These are phyloP conservation scores for Ormyrus nitidulus DNA, from an alignment of 2,888 invertebrate species.

Conservation along the genomic window DNA sequence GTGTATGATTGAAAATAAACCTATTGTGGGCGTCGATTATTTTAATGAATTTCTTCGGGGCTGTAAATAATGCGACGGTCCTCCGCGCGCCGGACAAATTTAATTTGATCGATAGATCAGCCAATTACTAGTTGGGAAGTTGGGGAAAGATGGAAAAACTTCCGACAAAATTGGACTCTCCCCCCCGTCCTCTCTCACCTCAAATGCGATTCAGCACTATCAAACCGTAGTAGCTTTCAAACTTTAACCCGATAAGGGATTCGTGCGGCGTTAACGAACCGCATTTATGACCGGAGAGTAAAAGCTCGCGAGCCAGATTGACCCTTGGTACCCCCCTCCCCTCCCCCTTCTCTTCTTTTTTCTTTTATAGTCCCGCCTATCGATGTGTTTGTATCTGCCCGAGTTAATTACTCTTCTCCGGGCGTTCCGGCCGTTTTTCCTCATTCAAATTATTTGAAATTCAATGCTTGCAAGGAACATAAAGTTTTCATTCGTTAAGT, in stretches of 20 bases:
- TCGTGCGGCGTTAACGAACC: conserved; percentile 8
- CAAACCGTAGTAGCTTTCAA: conserved; percentile 15
- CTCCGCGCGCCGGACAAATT: conserved; percentile 16
- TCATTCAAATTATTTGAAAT: too few species aligned
- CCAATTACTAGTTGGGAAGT: conserved; percentile 26
- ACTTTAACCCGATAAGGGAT: conserved; percentile 14
- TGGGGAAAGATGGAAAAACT: conserved; percentile 43
- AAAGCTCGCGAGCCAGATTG: background rate
- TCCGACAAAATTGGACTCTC: conserved; percentile 29
- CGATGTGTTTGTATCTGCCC: too few species aligned
- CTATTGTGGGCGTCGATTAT: conserved; percentile 25
- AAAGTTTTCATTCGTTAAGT: too few species aligned
- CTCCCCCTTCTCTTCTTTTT: too few species aligned
- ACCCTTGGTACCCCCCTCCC: too few species aligned
- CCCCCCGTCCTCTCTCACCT: background rate
- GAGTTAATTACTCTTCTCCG: too few species aligned
- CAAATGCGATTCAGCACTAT: conserved; percentile 18
- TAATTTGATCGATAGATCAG: conserved; percentile 51
- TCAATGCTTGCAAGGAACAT: too few species aligned
- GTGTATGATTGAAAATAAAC: conserved; percentile 34
- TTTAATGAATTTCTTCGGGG: conserved; percentile 32
- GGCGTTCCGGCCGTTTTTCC: too few species aligned
- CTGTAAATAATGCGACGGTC: conserved; percentile 18
- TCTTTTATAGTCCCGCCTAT: too few species aligned
- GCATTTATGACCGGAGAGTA: conserved; percentile 13